Conservation (phyloP, 2,888 invertebrate species). For the Ectemnius continuus region DNA sequence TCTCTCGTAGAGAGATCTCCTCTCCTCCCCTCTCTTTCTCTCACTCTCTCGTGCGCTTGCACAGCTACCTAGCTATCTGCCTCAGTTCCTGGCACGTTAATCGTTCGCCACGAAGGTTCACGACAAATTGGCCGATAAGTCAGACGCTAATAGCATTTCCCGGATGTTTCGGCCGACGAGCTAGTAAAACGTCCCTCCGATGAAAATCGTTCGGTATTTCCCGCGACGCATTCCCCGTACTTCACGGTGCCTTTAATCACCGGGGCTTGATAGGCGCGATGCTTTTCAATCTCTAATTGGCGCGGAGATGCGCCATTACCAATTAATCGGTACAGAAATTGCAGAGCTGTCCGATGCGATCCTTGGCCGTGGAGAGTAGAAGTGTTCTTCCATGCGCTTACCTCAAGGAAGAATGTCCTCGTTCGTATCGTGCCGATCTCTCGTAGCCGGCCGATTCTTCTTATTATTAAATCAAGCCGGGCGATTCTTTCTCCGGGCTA, state of each 20-base stretch:
- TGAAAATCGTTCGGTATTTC: conserved; percentile 48
- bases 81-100: conserved; percentile 66
- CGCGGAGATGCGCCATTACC: conserved; percentile 16
- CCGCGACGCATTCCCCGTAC: conserved; percentile 18
- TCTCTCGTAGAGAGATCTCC: background rate
- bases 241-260: conserved; percentile 21
- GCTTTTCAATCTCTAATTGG: conserved; percentile 29
- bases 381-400: too few relatives aligned
- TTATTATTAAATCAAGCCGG: too few relatives aligned
- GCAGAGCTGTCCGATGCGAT: background rate
- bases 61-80: conserved; percentile 47
- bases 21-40: background rate
- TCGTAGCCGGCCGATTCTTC: too few relatives aligned
- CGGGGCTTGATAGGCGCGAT: conserved; percentile 29
- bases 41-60: background rate
- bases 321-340: conserved; percentile 19
- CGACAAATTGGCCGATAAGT: conserved; percentile 72
- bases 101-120: conserved; percentile 58
- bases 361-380: background rate
- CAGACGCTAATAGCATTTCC: conserved; percentile 69
- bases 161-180: conserved; percentile 50
- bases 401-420: too few relatives aligned
- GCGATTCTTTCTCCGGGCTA: too few relatives aligned
- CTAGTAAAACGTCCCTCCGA: conserved; percentile 28
- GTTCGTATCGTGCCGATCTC: too few relatives aligned